Evolutionary conservation across 23 tunicate genomes (phyloP).

Genomic region (Trididemnum nubilum): DNA sequence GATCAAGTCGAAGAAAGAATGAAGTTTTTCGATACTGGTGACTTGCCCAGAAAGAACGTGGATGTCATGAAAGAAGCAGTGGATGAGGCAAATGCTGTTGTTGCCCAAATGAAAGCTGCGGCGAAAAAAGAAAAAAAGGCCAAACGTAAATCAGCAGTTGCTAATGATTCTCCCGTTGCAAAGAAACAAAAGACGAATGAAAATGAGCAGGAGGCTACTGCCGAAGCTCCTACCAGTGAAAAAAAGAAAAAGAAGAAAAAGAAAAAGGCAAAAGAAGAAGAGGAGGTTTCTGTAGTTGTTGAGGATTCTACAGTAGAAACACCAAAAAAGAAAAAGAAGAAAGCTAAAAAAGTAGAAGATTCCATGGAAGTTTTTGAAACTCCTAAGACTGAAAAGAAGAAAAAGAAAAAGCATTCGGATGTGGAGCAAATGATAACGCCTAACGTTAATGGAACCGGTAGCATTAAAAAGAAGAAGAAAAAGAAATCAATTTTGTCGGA

Average conservation of each 20-base stretch:
- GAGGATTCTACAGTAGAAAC: not conserved
- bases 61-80: slow-evolving; percentile 99
- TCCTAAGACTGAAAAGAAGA: slow-evolving; percentile 71
- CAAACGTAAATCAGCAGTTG: slow-evolving; percentile 35
- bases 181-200: slow-evolving; percentile 22
- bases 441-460: too few species aligned
- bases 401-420: slow-evolving; percentile 69
- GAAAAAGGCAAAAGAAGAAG: not conserved
- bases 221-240: not conserved
- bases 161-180: not conserved
- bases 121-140: slow-evolving; percentile 64
- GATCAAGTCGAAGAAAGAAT: slow-evolving; percentile 99
- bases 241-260: slow-evolving; percentile 31
- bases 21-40: slow-evolving; percentile 89
- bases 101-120: not conserved
- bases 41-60: slow-evolving; percentile 82
- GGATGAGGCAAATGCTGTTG: slow-evolving; percentile 40
- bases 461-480: too few species aligned
- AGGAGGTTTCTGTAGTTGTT: not conserved
- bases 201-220: not conserved
- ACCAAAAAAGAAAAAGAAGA: slow-evolving; percentile 68
- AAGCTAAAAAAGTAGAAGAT: slow-evolving; percentile 2
- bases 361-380: slow-evolving; percentile 12
- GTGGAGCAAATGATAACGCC: too few species aligned
- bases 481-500: too few species aligned